These are phyloP conservation scores for Diploptera punctata DNA, from an alignment of 2,888 invertebrate genomes.

Conservation along the genomic window DNA sequence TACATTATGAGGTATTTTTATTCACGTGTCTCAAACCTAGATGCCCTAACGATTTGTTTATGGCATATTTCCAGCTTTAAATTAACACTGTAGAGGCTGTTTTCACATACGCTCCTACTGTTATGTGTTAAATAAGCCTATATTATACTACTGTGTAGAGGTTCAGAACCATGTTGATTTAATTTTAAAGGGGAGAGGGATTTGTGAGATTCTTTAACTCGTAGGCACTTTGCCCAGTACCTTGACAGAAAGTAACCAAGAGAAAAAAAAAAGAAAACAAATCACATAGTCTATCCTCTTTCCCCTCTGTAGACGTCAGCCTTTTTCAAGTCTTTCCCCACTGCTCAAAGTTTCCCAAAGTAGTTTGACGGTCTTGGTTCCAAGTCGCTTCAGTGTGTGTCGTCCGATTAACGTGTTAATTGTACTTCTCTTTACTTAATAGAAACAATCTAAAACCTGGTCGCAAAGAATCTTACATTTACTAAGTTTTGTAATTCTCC, in stretches of 20 bases:
- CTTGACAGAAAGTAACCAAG: conserved; percentile 7
- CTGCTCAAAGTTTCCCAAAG: not conserved
- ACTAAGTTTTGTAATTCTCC: no score
- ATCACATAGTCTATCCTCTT: not conserved
- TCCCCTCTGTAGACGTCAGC: not conserved
- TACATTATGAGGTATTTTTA: no score
- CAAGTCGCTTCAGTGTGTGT: conserved; percentile 1
- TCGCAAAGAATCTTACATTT: no score
- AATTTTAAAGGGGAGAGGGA: not conserved
- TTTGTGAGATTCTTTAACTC: not conserved
- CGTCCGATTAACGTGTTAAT: not conserved
- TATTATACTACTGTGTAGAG: not conserved
- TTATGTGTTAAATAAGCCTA: no score
- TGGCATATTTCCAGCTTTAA: not conserved
- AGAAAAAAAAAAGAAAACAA: not conserved
- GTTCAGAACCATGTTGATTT: not conserved
- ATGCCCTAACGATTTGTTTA: not conserved
- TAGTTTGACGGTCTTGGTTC: not conserved
- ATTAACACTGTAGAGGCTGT: not conserved
- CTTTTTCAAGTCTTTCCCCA: not conserved
- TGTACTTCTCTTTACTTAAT: no score
- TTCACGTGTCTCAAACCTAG: no score
- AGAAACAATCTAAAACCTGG: no score
- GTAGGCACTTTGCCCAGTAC: conserved; percentile 19
- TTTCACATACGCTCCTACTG: not conserved